phyloP scores from a whole-genome alignment of 2,888 invertebrate species.

The Drosophila hawaiiensis region DNA sequence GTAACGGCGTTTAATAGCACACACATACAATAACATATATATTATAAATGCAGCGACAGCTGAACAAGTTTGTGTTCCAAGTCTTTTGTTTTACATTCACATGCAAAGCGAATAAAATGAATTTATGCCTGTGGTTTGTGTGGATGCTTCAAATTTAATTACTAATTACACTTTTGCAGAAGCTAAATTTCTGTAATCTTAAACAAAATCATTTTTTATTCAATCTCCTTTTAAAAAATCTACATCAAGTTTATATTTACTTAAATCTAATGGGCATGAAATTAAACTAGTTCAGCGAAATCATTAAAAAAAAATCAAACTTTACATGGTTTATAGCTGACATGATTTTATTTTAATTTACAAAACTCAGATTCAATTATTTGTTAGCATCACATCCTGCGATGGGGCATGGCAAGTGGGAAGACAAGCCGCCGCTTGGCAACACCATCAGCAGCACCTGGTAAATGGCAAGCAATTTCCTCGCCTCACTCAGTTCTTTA shows the following conservation, averaged over 20 bases:
- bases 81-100: slow-evolving; percentile 52
- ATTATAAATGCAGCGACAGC: slow-evolving; percentile 21
- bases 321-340: neutral
- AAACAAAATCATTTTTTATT: too few species aligned
- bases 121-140: neutral
- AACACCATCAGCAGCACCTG: slow-evolving; percentile 3
- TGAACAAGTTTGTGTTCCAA: slow-evolving; percentile 59
- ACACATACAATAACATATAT: neutral
- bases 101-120: neutral
- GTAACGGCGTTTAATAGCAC: slow-evolving; percentile 69
- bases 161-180: too few species aligned
- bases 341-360: neutral
- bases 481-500: neutral
- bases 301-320: neutral
- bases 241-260: neutral
- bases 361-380: slow-evolving; percentile 5
- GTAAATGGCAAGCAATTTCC: slow-evolving; percentile 20
- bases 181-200: too few species aligned
- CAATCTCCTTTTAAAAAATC: neutral
- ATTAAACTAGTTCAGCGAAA: neutral
- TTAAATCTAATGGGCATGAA: neutral
- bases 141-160: too few species aligned
- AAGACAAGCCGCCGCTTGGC: neutral
- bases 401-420: neutral
- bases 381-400: neutral